These are phyloP conservation scores for Lagocephalus sceleratus DNA, from an alignment of 2,797 vertebrate genomes.

Conservation along the genomic window DNA sequence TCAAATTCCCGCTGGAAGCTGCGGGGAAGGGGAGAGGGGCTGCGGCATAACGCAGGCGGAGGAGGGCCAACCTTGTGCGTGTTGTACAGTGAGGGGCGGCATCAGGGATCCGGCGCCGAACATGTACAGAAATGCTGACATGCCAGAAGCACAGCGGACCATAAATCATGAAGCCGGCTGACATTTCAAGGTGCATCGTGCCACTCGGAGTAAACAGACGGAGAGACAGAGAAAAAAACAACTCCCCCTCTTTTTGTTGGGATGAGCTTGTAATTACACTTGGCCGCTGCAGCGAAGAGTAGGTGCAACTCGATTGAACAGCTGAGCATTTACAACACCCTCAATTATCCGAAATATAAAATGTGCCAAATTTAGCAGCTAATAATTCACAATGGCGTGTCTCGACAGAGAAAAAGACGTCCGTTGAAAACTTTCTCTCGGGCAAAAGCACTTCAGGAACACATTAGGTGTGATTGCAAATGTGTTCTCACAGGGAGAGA, in stretches of 20 bases:
- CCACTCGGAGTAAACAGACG: constrained; percentile 56
- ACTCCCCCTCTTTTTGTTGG: constrained; percentile 45
- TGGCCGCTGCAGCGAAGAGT: constrained; percentile 47
- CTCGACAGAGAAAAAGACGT: constrained; percentile 43
- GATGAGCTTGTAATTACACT: constrained; percentile 68
- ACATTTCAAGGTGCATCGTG: constrained; percentile 69
- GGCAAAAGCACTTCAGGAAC: constrained; percentile 31
- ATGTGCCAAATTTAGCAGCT: constrained; percentile 60
- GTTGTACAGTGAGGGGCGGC: constrained; percentile 28
- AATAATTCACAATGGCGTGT: constrained; percentile 61
- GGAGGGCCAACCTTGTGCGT: constrained; percentile 15
- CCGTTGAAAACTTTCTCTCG: constrained; percentile 47
- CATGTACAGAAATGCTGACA: constrained; percentile 69
- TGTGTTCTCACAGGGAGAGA: constrained; percentile 1
- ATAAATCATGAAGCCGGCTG: constrained; percentile 69
- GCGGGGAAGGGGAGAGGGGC: constrained; percentile 44
- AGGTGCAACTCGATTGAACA: constrained; percentile 51
- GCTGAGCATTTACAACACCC: constrained; percentile 67
- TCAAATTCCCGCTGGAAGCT: constrained; percentile 80
- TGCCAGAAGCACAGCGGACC: constrained; percentile 56
- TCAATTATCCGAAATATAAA: constrained; percentile 71
- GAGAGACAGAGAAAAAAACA: constrained; percentile 37
- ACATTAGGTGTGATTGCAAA: constrained; percentile 20
- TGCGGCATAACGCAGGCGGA: constrained; percentile 47
- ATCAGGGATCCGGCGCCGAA: constrained; percentile 49